Conservation (phyloP, 2,113 vertebrate genomes). For the Tupaia chinensis region DNA sequence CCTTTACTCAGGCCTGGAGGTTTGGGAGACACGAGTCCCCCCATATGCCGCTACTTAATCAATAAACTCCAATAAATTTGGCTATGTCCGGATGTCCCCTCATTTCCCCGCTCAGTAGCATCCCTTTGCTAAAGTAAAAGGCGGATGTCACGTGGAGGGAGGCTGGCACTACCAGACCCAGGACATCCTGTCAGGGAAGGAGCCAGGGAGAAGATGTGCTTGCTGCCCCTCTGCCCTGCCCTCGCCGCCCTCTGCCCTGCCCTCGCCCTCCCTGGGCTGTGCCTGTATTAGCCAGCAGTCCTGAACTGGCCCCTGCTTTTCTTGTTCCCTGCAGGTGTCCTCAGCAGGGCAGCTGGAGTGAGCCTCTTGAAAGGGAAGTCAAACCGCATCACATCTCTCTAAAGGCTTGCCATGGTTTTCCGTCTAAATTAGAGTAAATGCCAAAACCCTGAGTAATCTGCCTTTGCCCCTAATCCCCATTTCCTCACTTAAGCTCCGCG, state of each 20-base stretch:
- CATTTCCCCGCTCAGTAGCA: too few relatives aligned
- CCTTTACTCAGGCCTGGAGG: too few relatives aligned
- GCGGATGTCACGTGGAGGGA: background rate
- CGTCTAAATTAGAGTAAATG: background rate
- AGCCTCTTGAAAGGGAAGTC: background rate
- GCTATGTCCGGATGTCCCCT: too few relatives aligned
- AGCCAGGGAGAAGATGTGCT: background rate
- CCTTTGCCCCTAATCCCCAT: background rate
- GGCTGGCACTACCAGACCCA: background rate
- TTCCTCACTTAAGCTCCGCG: background rate
- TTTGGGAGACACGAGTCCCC: too few relatives aligned
- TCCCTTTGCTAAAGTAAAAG: background rate
- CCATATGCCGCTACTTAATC: too few relatives aligned
- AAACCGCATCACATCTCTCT: background rate
- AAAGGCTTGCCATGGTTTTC: background rate
- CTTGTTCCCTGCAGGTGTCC: background rate
- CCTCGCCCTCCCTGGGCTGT: too few relatives aligned
- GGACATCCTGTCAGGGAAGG: background rate
- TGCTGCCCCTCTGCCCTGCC: too few relatives aligned
- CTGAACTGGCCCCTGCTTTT: background rate
- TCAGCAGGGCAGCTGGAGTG: background rate
- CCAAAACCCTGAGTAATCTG: background rate
- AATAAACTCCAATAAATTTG: too few relatives aligned
- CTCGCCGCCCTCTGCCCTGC: too few relatives aligned
- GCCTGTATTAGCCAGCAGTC: background rate